phyloP scores from a whole-genome alignment of 2,888 invertebrate species.

The Acronicta psi region DNA sequence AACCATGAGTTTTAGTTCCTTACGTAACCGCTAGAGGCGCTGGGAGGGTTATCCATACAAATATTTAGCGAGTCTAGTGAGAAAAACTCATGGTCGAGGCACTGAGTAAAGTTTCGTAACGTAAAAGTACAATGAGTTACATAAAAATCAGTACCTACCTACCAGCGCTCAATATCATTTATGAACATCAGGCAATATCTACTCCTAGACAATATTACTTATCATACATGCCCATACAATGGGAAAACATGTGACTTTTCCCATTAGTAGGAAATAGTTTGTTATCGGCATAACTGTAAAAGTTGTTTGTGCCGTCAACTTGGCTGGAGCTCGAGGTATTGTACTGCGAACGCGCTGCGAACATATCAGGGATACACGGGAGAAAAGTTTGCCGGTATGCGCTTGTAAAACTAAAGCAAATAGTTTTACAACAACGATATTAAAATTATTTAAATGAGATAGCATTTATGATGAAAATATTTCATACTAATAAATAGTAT shows the following conservation, averaged over 20 bases:
- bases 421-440: neutral
- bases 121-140: neutral
- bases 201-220: slow-evolving; percentile 2
- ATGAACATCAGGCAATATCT: neutral
- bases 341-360: slow-evolving; percentile 10
- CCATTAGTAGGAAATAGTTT: slow-evolving; percentile 15
- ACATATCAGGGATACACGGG: slow-evolving; percentile 13
- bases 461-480: too few relatives aligned
- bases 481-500: too few relatives aligned
- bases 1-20: too few relatives aligned
- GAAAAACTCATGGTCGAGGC: too few relatives aligned
- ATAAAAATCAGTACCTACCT: slow-evolving; percentile 1
- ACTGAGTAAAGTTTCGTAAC: neutral
- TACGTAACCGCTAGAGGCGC: too few relatives aligned
- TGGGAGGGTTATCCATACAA: too few relatives aligned
- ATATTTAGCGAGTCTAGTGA: too few relatives aligned
- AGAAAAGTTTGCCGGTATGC: neutral
- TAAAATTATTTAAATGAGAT: too few relatives aligned
- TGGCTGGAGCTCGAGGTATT: slow-evolving; percentile 26
- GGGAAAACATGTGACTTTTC: slow-evolving; percentile 27
- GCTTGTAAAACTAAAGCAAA: neutral
- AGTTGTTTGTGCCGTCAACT: slow-evolving; percentile 51
- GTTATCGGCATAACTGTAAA: slow-evolving; percentile 32
- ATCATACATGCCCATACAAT: slow-evolving; percentile 1
- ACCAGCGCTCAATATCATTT: too few relatives aligned